phyloP scores from a whole-genome alignment of 2,888 invertebrate genomes.

The Griposia aprilina region DNA sequence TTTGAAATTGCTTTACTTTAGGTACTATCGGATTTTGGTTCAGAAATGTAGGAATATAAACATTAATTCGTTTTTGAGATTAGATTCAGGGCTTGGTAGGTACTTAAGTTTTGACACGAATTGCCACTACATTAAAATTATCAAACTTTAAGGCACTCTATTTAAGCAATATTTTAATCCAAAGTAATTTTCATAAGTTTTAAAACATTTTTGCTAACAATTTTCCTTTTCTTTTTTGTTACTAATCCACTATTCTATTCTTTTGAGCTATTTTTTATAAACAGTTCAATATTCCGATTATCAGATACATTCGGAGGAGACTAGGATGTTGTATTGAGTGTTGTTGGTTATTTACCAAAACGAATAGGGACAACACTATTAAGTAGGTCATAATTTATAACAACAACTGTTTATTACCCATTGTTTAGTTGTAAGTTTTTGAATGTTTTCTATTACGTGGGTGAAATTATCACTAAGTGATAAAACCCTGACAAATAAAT shows the following conservation, averaged over 20 bases:
- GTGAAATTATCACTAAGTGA: too few relatives aligned
- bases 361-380: too few relatives aligned
- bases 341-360: too few relatives aligned
- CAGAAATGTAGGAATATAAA: background rate
- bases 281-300: background rate
- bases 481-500: too few relatives aligned
- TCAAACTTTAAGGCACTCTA: background rate
- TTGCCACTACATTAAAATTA: background rate
- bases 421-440: too few relatives aligned
- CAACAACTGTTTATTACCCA: too few relatives aligned
- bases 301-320: too few relatives aligned
- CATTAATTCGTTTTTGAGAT: background rate
- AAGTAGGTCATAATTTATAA: too few relatives aligned
- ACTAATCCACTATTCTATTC: background rate
- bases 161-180: background rate
- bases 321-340: too few relatives aligned
- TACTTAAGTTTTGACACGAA: slow-evolving; percentile 11
- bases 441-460: too few relatives aligned
- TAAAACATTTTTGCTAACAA: background rate
- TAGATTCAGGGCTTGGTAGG: background rate
- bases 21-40: slow-evolving; percentile 17
- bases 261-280: background rate
- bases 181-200: slow-evolving; percentile 10
- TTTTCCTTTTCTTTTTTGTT: background rate
- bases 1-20: slow-evolving; percentile 18